Evolutionary conservation across 2,113 vertebrate genomes (phyloP).

Genomic region (Tetraodon nigroviridis): DNA sequence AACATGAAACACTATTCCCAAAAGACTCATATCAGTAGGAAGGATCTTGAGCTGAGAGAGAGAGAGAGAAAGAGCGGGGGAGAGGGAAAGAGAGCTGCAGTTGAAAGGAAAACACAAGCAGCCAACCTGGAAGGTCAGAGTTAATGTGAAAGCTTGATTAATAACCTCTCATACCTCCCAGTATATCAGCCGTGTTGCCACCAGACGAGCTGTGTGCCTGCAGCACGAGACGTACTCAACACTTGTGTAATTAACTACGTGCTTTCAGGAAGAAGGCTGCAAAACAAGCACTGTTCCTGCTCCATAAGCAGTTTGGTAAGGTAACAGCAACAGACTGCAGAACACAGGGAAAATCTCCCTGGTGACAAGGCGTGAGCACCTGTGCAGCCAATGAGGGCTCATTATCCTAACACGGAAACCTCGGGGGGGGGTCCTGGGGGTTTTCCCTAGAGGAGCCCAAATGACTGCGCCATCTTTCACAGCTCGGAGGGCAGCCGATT

Average conservation of each 20-base stretch:
- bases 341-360: slow-evolving; percentile 12
- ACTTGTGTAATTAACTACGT: slow-evolving; percentile 36
- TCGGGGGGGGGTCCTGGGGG: slow-evolving; percentile 33
- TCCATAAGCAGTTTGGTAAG: slow-evolving; percentile 34
- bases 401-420: slow-evolving; percentile 23
- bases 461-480: slow-evolving; percentile 17
- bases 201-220: slow-evolving; percentile 18
- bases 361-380: slow-evolving; percentile 15
- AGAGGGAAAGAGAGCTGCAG: neutral
- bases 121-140: slow-evolving; percentile 26
- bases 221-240: slow-evolving; percentile 15
- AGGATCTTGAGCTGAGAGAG: neutral
- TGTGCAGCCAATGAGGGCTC: slow-evolving; percentile 9
- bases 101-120: slow-evolving; percentile 7
- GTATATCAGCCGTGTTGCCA: slow-evolving; percentile 27
- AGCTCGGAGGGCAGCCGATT: slow-evolving; percentile 25
- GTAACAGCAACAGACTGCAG: slow-evolving; percentile 14
- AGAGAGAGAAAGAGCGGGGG: neutral
- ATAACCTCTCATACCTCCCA: slow-evolving; percentile 35
- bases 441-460: slow-evolving; percentile 31
- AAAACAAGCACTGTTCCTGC: slow-evolving; percentile 16
- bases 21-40: slow-evolving; percentile 16
- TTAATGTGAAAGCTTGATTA: slow-evolving; percentile 62
- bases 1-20: slow-evolving; percentile 19
- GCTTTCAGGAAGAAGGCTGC: slow-evolving; percentile 8